A percentile compares a stretch with the other conserved stretches of the same genome.
Conservation (phyloP, 2,888 invertebrate species). For the Papilio elwesi region DNA sequence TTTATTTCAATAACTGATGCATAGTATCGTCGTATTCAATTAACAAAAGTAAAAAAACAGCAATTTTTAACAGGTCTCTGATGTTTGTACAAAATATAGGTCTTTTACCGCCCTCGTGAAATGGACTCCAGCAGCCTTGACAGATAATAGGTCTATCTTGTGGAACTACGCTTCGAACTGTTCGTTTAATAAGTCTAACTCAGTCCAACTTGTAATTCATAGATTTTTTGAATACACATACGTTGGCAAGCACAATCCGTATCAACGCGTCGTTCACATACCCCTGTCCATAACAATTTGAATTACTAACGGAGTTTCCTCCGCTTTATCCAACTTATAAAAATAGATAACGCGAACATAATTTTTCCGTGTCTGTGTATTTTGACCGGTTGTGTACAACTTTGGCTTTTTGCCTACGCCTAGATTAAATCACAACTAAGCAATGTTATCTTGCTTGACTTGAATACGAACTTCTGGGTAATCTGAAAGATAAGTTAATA, state of each 20-base stretch:
- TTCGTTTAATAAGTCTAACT: no score
- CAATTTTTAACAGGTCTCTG: no score
- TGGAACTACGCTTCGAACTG: no score
- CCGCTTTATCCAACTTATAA: slow-evolving; percentile 10
- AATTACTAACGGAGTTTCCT: slow-evolving; percentile 6
- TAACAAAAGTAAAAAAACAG: no score
- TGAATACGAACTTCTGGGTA: background rate
- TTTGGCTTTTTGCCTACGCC: slow-evolving; percentile 12
- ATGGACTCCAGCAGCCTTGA: no score
- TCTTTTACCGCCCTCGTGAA: no score
- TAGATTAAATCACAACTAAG: slow-evolving; percentile 11
- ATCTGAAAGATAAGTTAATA: background rate
- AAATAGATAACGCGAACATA: slow-evolving; percentile 16
- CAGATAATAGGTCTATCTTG: no score
- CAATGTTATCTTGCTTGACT: background rate
- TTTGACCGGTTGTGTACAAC: slow-evolving; percentile 20
- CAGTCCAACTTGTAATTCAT: background rate
- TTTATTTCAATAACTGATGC: no score
- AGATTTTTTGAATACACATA: background rate
- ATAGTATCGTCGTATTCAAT: no score
- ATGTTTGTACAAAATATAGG: no score
- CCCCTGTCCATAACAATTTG: background rate
- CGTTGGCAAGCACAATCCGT: background rate
- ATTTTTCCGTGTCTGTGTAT: slow-evolving; percentile 8
- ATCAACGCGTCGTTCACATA: background rate